Conservation (phyloP, 2,797 vertebrate genomes). For the Coluber constrictor region DNA sequence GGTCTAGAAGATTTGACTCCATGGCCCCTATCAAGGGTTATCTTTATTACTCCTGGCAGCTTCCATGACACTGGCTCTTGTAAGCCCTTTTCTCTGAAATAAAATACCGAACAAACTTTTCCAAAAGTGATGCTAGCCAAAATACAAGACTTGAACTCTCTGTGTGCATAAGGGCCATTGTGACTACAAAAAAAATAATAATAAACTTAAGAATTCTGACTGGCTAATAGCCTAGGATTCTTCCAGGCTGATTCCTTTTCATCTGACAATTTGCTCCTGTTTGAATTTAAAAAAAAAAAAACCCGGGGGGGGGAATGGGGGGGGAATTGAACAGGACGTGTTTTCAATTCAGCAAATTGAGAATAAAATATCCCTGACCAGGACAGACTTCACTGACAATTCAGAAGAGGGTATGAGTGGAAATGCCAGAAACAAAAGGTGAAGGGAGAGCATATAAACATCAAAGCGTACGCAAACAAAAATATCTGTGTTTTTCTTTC, state of each 20-base stretch:
- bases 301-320: no score
- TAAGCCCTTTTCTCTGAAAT: background rate
- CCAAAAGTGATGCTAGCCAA: background rate
- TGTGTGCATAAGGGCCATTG: background rate
- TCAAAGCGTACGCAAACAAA: background rate
- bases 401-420: background rate
- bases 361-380: background rate
- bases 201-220: no score
- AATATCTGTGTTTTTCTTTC: background rate
- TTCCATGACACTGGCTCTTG: background rate
- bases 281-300: background rate
- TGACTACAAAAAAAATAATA: background rate
- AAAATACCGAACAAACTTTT: background rate
- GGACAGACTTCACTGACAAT: background rate
- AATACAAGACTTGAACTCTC: background rate
- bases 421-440: constrained; percentile 20
- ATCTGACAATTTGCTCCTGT: background rate
- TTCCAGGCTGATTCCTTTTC: background rate
- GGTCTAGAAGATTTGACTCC: background rate
- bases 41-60: background rate
- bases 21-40: background rate
- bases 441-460: background rate
- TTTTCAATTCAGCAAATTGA: background rate
- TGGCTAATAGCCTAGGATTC: background rate
- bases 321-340: background rate